Percentiles rank a stretch among this genome's conserved stretches.
Conservation (phyloP, 2,797 vertebrate genomes). For the Ctenopoma kingsleyae region DNA sequence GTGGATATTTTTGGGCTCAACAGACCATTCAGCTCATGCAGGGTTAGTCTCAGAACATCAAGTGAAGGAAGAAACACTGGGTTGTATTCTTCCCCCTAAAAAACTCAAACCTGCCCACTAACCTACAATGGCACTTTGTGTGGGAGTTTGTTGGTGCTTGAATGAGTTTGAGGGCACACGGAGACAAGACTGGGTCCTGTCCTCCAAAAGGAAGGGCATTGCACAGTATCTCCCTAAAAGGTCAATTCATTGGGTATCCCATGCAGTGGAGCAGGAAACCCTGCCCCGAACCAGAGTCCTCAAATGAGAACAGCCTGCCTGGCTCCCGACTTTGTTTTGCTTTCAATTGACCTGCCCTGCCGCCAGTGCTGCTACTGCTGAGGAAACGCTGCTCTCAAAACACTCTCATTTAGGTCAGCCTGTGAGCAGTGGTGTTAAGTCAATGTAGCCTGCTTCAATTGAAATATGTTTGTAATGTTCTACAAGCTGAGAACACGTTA, state of each 20-base stretch:
- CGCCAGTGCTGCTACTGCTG: constrained; percentile 4
- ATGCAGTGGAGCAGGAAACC: constrained; percentile 80
- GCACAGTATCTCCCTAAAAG: constrained; percentile 75
- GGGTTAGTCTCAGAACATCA: constrained; percentile 43
- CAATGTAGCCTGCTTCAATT: constrained; percentile 14
- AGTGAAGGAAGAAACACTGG: constrained; percentile 66
- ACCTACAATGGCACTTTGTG: constrained; percentile 78
- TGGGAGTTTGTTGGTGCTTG: constrained; percentile 64
- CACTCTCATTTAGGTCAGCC: constrained; percentile 5
- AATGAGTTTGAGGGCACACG: constrained; percentile 53
- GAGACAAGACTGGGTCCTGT: constrained; percentile 71
- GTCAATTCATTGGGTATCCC: constrained; percentile 71
- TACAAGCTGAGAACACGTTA: not conserved
- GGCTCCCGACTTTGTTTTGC: constrained; percentile 55
- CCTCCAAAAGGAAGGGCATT: constrained; percentile 58
- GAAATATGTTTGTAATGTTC: not conserved
- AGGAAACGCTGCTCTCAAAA: constrained; percentile 32
- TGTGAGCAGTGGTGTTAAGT: constrained; percentile 3
- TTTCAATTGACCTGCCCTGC: constrained; percentile 42
- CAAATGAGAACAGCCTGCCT: constrained; percentile 28
- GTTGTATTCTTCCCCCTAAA: constrained; percentile 60
- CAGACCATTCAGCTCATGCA: constrained; percentile 42
- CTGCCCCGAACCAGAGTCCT: constrained; percentile 67
- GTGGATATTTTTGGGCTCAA: constrained; percentile 65
- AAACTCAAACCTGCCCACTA: constrained; percentile 41